Percentiles rank a stretch among this genome's conserved stretches.
Conservation (phyloP, 2,888 invertebrate species). For the Macaria liturata region DNA sequence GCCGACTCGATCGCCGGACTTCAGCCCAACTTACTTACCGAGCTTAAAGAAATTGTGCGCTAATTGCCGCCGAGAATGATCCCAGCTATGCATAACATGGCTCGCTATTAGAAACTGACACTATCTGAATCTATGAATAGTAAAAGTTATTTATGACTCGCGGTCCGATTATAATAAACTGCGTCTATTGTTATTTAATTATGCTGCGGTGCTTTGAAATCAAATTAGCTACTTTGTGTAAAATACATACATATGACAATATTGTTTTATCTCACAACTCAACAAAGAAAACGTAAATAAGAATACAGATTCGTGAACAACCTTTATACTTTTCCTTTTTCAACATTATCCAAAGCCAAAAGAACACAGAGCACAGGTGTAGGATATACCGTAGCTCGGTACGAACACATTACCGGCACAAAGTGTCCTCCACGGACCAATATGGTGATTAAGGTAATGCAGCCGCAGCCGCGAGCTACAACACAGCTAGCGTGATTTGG, state of each 20-base stretch:
- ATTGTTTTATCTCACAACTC: no score
- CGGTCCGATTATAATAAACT: not conserved
- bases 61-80: constrained; percentile 64
- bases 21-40: constrained; percentile 77
- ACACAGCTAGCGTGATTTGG: constrained; percentile 40
- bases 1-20: constrained; percentile 78
- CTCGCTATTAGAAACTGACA: constrained; percentile 35
- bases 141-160: constrained; percentile 41
- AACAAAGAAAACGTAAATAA: no score
- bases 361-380: constrained; percentile 15
- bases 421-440: constrained; percentile 61
- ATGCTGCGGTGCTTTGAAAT: no score
- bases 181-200: no score
- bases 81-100: constrained; percentile 57
- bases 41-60: constrained; percentile 70
- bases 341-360: no score
- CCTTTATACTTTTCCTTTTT: no score
- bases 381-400: constrained; percentile 23
- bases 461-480: constrained; percentile 41
- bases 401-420: constrained; percentile 52
- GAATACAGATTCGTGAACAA: no score
- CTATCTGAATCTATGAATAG: constrained; percentile 50
- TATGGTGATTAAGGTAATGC: constrained; percentile 70
- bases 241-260: no score
- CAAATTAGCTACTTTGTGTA: no score